Conservation (phyloP, 2,888 invertebrate genomes). For the Lasioglossum lativentre region DNA sequence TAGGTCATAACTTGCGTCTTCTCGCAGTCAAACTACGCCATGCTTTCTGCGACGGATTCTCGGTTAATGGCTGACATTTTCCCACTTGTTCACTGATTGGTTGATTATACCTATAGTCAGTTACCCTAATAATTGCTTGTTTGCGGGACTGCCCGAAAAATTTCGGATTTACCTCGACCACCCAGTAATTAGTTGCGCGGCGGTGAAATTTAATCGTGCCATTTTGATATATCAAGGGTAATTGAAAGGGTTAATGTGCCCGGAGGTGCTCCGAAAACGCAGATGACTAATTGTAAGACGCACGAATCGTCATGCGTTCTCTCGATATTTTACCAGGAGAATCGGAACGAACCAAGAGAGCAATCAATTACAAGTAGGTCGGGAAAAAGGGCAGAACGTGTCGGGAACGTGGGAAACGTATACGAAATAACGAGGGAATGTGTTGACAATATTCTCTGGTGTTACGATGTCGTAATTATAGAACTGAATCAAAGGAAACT, state of each 20-base stretch:
- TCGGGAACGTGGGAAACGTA: background rate
- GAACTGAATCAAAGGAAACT: constrained; percentile 70
- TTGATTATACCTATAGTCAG: no score
- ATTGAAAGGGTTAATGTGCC: constrained; percentile 60
- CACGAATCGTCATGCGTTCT: constrained; percentile 37
- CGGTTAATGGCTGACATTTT: no score
- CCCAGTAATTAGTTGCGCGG: constrained; percentile 48
- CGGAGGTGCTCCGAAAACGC: constrained; percentile 46
- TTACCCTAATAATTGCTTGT: background rate
- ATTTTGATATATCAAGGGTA: constrained; percentile 60
- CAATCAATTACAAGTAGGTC: background rate
- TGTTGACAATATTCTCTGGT: constrained; percentile 25
- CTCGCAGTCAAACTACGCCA: no score
- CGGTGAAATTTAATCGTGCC: constrained; percentile 54
- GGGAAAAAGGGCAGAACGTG: background rate
- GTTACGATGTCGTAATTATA: constrained; percentile 59
- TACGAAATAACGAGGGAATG: constrained; percentile 37
- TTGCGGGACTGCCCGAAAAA: constrained; percentile 2
- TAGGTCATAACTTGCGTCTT: no score
- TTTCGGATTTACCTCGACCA: constrained; percentile 11
- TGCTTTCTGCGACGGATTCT: no score
- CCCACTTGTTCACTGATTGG: no score
- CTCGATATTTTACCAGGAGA: constrained; percentile 30
- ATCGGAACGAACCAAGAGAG: background rate
- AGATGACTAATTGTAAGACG: constrained; percentile 10